phyloP scores from a whole-genome alignment of 1,140 invertebrate genomes.

The Acyrthosiphon pisum region DNA sequence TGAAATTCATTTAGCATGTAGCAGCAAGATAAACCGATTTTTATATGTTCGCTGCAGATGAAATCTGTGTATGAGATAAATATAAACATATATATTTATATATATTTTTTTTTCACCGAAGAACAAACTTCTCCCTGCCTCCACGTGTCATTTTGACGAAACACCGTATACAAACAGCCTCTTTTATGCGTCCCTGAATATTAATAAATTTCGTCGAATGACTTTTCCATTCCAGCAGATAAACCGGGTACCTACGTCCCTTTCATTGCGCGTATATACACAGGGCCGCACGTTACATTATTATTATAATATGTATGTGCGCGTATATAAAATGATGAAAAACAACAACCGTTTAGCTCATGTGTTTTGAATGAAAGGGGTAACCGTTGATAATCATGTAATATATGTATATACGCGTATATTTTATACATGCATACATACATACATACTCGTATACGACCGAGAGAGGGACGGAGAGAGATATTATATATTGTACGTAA shows the following conservation, averaged over 20 bases:
- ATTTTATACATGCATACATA: not conserved
- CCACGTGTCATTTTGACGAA: constrained; percentile 39
- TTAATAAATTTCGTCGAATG: constrained; percentile 47
- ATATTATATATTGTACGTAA: too few species aligned
- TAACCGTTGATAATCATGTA: constrained; percentile 45
- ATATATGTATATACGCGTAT: not conserved
- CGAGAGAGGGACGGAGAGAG: not conserved
- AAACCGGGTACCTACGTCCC: constrained; percentile 35
- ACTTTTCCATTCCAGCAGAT: constrained; percentile 57
- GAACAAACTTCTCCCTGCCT: not conserved
- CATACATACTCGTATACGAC: not conserved
- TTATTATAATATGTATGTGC: constrained; percentile 6
- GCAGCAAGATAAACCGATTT: constrained; percentile 15
- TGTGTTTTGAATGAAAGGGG: constrained; percentile 45
- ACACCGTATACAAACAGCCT: constrained; percentile 41
- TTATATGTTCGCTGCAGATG: not conserved
- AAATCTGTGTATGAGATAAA: not conserved
- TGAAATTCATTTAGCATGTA: constrained; percentile 22
- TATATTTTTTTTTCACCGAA: not conserved
- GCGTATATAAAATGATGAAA: constrained; percentile 42
- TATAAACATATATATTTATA: not conserved
- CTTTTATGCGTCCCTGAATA: constrained; percentile 42
- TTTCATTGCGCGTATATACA: constrained; percentile 12
- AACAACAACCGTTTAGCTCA: constrained; percentile 57
- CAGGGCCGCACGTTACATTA: constrained; percentile 25